Conservation (phyloP, 2,113 vertebrate species). For the Pristiophorus japonicus region DNA sequence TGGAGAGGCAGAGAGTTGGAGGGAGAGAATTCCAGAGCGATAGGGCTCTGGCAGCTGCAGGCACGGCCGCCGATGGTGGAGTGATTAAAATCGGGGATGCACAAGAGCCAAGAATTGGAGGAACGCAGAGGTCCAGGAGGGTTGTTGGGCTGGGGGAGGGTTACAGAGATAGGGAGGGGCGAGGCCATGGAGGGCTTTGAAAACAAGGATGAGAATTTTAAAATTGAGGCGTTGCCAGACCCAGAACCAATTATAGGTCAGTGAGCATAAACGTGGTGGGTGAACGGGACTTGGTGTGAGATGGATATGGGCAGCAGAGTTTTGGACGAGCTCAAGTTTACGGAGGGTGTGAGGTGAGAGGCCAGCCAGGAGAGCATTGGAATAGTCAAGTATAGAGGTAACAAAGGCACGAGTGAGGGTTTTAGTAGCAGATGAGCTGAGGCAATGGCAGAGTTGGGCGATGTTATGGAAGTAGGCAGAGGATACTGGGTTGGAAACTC, state of each 20-base stretch:
- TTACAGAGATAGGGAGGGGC: too few relatives aligned
- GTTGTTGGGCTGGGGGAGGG: neutral
- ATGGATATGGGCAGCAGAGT: neutral
- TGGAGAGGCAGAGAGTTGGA: too few relatives aligned
- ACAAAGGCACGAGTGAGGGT: neutral
- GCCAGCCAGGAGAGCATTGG: too few relatives aligned
- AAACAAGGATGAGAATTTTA: neutral
- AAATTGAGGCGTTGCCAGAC: neutral
- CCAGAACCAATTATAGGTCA: neutral
- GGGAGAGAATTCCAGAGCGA: too few relatives aligned
- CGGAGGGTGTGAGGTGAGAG: neutral
- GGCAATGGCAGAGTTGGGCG: neutral
- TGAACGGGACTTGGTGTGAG: neutral
- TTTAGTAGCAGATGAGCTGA: neutral
- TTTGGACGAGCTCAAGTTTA: neutral
- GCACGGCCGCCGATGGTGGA: too few relatives aligned
- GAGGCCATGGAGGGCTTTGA: too few relatives aligned
- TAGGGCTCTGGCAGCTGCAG: too few relatives aligned
- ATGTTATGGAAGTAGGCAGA: neutral
- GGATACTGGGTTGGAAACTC: neutral
- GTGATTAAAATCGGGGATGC: too few relatives aligned
- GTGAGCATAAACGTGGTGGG: neutral
- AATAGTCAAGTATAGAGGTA: neutral
- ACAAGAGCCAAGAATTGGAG: neutral
- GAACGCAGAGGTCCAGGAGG: neutral